Base-by-base conservation (phyloP, 2,888 invertebrate species). In the Clitarchus hookeri region DNA sequence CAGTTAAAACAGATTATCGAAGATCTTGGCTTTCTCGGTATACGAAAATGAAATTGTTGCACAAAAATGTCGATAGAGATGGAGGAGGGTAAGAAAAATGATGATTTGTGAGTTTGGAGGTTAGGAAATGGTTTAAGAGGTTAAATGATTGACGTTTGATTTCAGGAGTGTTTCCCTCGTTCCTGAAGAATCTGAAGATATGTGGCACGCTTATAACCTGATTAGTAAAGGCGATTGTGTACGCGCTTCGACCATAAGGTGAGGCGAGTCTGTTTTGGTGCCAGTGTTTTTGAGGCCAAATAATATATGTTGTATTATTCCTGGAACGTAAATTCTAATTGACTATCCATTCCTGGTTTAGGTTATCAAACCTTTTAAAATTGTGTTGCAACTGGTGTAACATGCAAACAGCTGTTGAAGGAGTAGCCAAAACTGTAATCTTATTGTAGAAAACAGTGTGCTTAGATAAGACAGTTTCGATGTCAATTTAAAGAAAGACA, bases 161-260 rank as follows among this genome's bases (percentile, higher is more conserved):
- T 91, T 84, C 89, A 97, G 97, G 91, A 94, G 94, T 90, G 95
- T 99, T 88, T 94, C 94, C 87, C 94, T 99, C 89, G 94, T 98
- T 88, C 97, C 99, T 2, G 99, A 99, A 90, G 98, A 99, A 91
- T 94, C 97, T 0, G 99, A 99, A 91, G 99, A 99, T 91, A 99
- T 99, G 97, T 99, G 99, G 99, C 99, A 99, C 92, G 97, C 98
- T 2, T 99, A 97, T 92, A 99, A 99, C 93, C 93, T 99, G 87
- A 97, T 99, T 88, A 93, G 96, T 6, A 95, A 96, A 89, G 98
- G 98, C 19, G 99, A 99, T 92, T 94, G 95, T 85, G 96, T 99
- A 26, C 95, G 96, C 79, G 96, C 97, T 88, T 96, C 98, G 23
- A 98, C 98, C 6, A 96, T 98, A 88, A 95, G 98, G 90, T 97